Evolutionary conservation across 2,888 invertebrate genomes (phyloP).

Genomic region (Hypomecis punctinalis): DNA sequence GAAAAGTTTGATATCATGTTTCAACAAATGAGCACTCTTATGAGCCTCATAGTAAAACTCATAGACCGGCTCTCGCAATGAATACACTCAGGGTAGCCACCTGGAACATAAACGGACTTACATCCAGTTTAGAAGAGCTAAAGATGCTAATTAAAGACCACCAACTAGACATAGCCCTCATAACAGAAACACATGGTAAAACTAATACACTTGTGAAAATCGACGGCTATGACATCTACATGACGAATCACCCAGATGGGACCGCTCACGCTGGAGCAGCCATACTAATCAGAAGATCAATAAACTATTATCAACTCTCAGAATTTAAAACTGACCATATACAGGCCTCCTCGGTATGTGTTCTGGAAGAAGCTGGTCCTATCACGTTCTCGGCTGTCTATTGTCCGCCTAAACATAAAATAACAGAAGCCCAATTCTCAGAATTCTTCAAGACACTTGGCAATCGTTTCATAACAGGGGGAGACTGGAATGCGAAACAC

Average conservation of each 20-base stretch:
- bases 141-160: not conserved
- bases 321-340: constrained; percentile 1
- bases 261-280: constrained; percentile 37
- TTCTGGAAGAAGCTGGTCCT: not conserved
- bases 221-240: constrained; percentile 30
- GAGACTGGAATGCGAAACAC: no score
- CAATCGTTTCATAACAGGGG: no score
- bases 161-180: constrained; percentile 34
- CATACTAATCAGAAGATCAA: not conserved
- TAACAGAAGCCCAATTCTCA: constrained; percentile 3
- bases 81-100: not conserved
- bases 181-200: constrained; percentile 38
- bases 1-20: constrained; percentile 38
- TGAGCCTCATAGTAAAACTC: constrained; percentile 24
- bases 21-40: constrained; percentile 32
- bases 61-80: constrained; percentile 12
- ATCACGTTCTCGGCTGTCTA: not conserved
- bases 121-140: not conserved
- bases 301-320: not conserved
- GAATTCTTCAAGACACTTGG: no score
- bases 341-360: not conserved
- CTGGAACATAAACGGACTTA: no score
- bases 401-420: not conserved
- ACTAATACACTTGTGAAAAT: constrained; percentile 21
- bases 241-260: constrained; percentile 38